Evolutionary conservation across 2,797 vertebrate species (phyloP).

Genomic region (Falco naumanni): DNA sequence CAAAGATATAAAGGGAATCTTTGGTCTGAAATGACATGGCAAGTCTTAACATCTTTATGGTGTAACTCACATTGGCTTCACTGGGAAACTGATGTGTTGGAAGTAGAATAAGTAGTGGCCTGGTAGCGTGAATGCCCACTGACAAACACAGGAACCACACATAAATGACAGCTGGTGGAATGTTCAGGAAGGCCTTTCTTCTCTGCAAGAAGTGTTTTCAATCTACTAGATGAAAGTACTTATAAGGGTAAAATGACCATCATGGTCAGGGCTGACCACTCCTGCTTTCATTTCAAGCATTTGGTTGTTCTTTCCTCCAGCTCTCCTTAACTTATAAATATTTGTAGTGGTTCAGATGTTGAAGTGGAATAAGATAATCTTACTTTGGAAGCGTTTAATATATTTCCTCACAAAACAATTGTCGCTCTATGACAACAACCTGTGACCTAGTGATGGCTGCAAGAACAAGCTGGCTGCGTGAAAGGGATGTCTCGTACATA

Average conservation of each 20-base stretch:
- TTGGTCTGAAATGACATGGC: neutral
- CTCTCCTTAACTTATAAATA: neutral
- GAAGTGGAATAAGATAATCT: neutral
- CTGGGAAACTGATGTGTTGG: neutral
- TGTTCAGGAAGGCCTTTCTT: neutral
- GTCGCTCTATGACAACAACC: neutral
- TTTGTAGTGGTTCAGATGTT: conserved; percentile 16
- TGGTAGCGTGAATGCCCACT: neutral
- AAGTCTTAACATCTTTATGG: neutral
- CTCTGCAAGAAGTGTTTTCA: neutral
- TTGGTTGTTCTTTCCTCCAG: neutral
- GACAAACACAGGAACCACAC: accelerated
- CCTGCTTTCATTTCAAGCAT: neutral
- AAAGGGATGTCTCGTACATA: neutral
- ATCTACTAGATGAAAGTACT: neutral
- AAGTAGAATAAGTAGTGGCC: neutral
- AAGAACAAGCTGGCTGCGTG: neutral
- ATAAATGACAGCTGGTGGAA: neutral
- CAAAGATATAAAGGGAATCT: neutral
- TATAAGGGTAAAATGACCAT: neutral
- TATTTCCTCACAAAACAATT: conserved; percentile 10
- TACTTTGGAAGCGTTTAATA: neutral
- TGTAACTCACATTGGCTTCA: neutral
- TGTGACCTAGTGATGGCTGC: neutral
- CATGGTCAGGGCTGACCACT: neutral